These are phyloP conservation scores for Enoplosus armatus DNA, from an alignment of 2,797 vertebrate species.

Conservation along the genomic window DNA sequence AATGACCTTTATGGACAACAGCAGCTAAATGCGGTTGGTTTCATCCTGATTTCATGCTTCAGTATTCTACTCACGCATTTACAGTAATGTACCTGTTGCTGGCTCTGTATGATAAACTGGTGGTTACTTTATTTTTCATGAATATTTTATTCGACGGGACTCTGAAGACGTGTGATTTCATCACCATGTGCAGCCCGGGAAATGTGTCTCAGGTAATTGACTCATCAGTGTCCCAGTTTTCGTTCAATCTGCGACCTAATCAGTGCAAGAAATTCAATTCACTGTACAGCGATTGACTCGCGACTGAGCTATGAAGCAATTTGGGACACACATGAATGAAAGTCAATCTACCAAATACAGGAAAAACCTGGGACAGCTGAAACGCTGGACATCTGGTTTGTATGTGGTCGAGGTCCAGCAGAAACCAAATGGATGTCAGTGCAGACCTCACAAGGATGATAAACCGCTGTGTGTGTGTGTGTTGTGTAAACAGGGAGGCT, in stretches of 20 bases:
- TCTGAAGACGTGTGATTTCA: conserved; percentile 10
- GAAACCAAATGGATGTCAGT: conserved; percentile 25
- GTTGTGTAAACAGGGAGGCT: conserved; percentile 63
- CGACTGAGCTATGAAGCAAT: neutral
- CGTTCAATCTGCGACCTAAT: conserved; percentile 23
- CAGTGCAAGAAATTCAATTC: conserved; percentile 24
- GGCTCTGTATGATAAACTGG: neutral
- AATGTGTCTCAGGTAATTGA: conserved; percentile 26
- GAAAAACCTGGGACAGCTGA: neutral
- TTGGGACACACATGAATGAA: neutral
- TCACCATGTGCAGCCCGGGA: conserved; percentile 3
- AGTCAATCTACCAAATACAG: neutral
- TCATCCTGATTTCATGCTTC: no score
- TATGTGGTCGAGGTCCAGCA: conserved; percentile 6
- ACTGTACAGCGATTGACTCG: neutral
- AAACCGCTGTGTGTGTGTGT: neutral
- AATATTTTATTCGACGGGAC: neutral
- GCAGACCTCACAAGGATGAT: conserved; percentile 23
- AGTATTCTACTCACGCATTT: no score
- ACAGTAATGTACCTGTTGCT: neutral
- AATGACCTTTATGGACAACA: no score
- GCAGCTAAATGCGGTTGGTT: no score
- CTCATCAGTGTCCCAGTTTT: conserved; percentile 35
- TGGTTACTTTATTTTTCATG: neutral
- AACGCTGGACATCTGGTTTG: conserved; percentile 21